Evolutionary conservation across 1,140 invertebrate species (phyloP).

Genomic region (Leptonema lineaticorne): DNA sequence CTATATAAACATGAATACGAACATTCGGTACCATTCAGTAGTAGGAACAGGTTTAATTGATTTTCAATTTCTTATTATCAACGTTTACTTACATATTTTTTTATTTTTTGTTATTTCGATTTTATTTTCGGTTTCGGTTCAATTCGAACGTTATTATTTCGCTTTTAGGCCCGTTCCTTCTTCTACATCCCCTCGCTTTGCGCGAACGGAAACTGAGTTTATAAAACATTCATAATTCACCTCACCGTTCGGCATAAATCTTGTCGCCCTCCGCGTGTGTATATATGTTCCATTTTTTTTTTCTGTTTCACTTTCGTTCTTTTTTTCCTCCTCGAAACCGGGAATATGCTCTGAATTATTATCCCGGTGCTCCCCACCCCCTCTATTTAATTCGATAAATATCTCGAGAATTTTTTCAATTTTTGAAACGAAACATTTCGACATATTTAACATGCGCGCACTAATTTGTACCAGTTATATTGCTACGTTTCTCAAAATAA

Average conservation of each 20-base stretch:
- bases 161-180: not conserved
- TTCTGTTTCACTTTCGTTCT: too few relatives aligned
- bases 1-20: too few relatives aligned
- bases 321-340: too few relatives aligned
- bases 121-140: not conserved
- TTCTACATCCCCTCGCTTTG: not conserved
- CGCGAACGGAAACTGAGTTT: conserved; percentile 29
- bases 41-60: not conserved
- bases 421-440: too few relatives aligned
- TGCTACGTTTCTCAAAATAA: too few relatives aligned
- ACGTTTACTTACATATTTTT: not conserved
- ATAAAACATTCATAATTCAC: conserved; percentile 35
- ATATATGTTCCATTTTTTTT: too few relatives aligned
- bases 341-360: conserved; percentile 11
- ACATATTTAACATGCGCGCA: too few relatives aligned
- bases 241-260: conserved; percentile 24
- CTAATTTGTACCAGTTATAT: too few relatives aligned
- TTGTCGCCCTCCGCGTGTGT: conserved; percentile 13
- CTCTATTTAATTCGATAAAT: conserved; percentile 9
- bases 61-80: not conserved
- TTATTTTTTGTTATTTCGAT: not conserved
- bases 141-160: not conserved
- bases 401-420: conserved; percentile 20
- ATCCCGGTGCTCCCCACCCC: not conserved
- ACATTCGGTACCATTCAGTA: not conserved